Percentiles rank a stretch among this genome's conserved stretches.
Evolutionary conservation across 2,888 invertebrate genomes (phyloP).

Genomic region (Deroplatys truncata): DNA sequence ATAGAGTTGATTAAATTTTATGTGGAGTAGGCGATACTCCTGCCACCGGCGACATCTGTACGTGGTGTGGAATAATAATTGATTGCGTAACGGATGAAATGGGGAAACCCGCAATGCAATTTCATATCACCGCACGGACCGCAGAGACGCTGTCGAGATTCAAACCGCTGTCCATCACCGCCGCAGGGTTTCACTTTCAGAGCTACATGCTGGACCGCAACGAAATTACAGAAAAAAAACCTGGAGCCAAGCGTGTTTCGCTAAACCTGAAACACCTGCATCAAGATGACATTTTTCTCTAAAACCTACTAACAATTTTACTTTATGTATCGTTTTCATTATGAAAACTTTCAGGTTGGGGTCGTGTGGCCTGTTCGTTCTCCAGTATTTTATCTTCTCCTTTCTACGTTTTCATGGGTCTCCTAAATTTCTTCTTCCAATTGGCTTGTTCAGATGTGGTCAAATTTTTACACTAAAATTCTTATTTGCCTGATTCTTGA

Average conservation of each 20-base stretch:
- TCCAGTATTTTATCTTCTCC: too few species aligned
- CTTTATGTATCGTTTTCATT: too few species aligned
- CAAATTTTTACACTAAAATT: too few species aligned
- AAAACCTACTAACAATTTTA: too few species aligned
- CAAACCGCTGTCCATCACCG: neutral
- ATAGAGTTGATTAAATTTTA: neutral
- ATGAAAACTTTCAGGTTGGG: too few species aligned
- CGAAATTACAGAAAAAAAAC: neutral
- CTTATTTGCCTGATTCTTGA: too few species aligned
- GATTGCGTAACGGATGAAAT: neutral
- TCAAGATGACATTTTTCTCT: neutral
- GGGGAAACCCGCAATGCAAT: neutral
- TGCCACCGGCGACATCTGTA: neutral
- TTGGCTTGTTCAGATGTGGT: too few species aligned
- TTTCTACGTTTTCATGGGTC: too few species aligned
- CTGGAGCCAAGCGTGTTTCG: neutral
- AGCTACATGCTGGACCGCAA: neutral
- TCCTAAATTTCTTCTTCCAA: too few species aligned
- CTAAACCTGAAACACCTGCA: neutral
- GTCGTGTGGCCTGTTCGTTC: too few species aligned
- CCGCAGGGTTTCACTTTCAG: neutral
- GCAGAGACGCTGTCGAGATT: neutral
- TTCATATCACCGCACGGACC: neutral
- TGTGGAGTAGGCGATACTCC: neutral
- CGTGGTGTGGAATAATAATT: neutral